These are phyloP conservation scores for Apis laboriosa DNA, from an alignment of 1,140 invertebrate genomes.

Conservation along the genomic window DNA sequence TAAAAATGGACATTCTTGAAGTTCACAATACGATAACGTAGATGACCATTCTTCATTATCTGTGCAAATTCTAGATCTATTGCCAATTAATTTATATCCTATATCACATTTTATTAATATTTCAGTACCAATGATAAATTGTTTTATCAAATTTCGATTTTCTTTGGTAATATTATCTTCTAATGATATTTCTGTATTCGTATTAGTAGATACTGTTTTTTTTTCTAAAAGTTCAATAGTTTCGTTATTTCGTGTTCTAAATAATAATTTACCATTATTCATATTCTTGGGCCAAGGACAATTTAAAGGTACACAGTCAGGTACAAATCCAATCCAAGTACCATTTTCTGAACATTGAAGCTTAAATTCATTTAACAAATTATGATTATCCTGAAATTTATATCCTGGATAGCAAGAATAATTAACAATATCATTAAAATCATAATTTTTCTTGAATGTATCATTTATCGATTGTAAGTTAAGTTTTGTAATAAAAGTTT, in stretches of 20 bases:
- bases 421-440: slow-evolving; percentile 60
- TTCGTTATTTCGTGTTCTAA: slow-evolving; percentile 27
- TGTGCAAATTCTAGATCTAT: slow-evolving; percentile 53
- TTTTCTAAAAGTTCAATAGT: slow-evolving; percentile 32
- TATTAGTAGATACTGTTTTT: not conserved
- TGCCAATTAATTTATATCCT: slow-evolving; percentile 55
- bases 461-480: slow-evolving; percentile 21
- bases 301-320: slow-evolving; percentile 60
- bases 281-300: slow-evolving; percentile 59
- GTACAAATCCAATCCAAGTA: slow-evolving; percentile 71
- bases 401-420: slow-evolving; percentile 65
- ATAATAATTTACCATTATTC: slow-evolving; percentile 56
- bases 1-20: slow-evolving; percentile 52
- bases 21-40: slow-evolving; percentile 45
- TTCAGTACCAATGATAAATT: slow-evolving; percentile 50
- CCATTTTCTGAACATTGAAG: slow-evolving; percentile 73
- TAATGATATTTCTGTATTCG: not conserved
- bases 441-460: slow-evolving; percentile 41
- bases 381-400: slow-evolving; percentile 63
- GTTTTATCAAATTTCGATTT: not conserved
- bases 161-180: not conserved
- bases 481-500: not conserved
- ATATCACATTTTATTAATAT: slow-evolving; percentile 60
- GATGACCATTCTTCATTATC: slow-evolving; percentile 64
- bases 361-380: slow-evolving; percentile 60